Evolutionary conservation across 2,113 vertebrate species (phyloP), one percentile per base, ranked within the genome.

Genomic region (Grallaria varia): DNA sequence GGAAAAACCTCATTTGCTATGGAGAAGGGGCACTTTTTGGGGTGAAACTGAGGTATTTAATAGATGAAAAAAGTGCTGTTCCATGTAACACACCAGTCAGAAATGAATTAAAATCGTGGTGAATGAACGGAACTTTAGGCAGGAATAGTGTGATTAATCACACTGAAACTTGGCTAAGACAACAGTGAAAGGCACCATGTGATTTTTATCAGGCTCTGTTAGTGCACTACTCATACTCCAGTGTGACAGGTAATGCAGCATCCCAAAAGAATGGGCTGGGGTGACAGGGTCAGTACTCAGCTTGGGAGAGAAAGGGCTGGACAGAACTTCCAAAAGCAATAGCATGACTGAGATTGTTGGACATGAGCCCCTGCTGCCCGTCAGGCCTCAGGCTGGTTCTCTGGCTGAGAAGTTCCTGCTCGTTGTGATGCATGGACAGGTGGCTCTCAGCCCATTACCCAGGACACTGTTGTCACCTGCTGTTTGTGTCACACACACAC

Each of bases 141-240:
- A 93, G 59, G 50, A 93, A 18, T 30, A 35, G 23, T 35, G 71
- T 64, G 66, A 96, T 96, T 87, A 95, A 96, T 97, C 86, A 93
- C 50, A 45, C 45, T 79, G 87, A 52, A 93, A 80, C 63, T 87
- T 94, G 87, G 93, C 94, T 76, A 68, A 89, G 84, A 73, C 77
- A 82, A 81, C 5, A 4, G 53, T 7, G 8, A 94, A 89, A 96
- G 53, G 84, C 19, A 5, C 84, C 84, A 47, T 67, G 87, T 91
- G 95, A 94, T 85, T 91, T 90, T 89, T 89, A 89, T 90, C 90
- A 90, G 86, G 58, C 33, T 89, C 33, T 67, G 35, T 30, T 52
- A n/a, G 27, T 25, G 40, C 39, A 69, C 40, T 1, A 5, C 33
- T 60, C 2, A 6, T 35, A 47, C 2, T 5, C 20, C 7, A 3